These are phyloP conservation scores for Lichenostomus cassidix DNA, from an alignment of 2,113 vertebrate genomes.

Conservation along the genomic window DNA sequence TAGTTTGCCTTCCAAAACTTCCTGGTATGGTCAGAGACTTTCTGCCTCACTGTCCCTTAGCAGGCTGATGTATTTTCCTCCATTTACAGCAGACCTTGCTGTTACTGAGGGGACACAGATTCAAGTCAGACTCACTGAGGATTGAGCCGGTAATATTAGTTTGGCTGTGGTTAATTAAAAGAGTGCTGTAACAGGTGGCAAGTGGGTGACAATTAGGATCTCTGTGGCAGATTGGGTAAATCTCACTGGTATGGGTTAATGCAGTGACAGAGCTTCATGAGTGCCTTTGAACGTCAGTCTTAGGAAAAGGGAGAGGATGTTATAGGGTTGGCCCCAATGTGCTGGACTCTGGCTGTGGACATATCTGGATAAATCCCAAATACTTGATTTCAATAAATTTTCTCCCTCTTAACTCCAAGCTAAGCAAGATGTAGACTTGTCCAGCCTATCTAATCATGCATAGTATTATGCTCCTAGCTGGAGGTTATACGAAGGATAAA, in stretches of 20 bases:
- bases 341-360: background rate
- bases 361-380: background rate
- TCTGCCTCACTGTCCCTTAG: background rate
- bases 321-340: background rate
- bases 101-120: background rate
- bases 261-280: background rate
- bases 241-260: background rate
- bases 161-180: conserved; percentile 32
- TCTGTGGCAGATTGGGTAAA: background rate
- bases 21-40: background rate
- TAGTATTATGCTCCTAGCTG: background rate
- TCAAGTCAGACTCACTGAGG: background rate
- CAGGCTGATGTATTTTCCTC: conserved; percentile 9
- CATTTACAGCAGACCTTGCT: background rate
- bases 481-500: background rate
- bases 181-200: background rate
- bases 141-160: conserved; percentile 15
- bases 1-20: conserved; percentile 16
- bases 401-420: background rate
- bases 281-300: background rate
- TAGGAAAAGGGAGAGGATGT: background rate
- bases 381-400: background rate
- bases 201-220: background rate
- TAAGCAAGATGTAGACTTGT: background rate
- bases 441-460: background rate